Evolutionary conservation across 2,797 vertebrate species (phyloP).

Genomic region (Menidia menidia): DNA sequence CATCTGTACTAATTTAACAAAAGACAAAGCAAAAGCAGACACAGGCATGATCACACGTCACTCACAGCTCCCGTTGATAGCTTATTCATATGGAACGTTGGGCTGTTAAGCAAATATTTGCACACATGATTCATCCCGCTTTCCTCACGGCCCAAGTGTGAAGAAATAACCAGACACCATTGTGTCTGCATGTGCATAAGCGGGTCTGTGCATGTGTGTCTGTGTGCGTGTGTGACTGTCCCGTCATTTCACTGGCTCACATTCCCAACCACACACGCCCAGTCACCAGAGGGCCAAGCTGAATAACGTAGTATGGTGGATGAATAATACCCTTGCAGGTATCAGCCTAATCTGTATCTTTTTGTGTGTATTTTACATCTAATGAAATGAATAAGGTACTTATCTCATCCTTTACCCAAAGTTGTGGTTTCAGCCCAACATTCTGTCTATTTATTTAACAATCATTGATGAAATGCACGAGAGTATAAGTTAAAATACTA

Average conservation of each 20-base stretch:
- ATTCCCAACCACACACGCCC: constrained; percentile 43
- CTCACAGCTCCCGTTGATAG: constrained; percentile 37
- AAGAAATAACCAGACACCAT: constrained; percentile 70
- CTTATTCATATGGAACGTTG: constrained; percentile 63
- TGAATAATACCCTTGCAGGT: constrained; percentile 33
- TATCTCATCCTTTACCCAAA: constrained; percentile 1
- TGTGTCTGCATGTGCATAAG: constrained; percentile 52
- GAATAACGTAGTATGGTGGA: constrained; percentile 34
- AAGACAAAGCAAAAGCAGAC: constrained; percentile 21
- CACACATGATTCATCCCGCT: constrained; percentile 67
- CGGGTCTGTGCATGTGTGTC: constrained; percentile 17
- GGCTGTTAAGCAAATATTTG: constrained; percentile 64
- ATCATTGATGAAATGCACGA: background rate
- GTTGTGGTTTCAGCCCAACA: background rate
- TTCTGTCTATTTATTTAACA: background rate
- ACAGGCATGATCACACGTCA: constrained; percentile 20
- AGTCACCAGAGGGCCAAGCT: constrained; percentile 61
- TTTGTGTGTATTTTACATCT: constrained; percentile 17
- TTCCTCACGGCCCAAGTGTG: constrained; percentile 53
- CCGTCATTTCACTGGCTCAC: constrained; percentile 45
- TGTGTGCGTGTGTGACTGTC: constrained; percentile 9
- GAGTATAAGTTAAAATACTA: background rate
- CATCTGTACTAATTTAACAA: constrained; percentile 19
- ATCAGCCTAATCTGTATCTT: constrained; percentile 24
- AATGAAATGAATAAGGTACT: background rate